phyloP scores from a whole-genome alignment of 2,888 invertebrate genomes.

The Cerastoderma edule region DNA sequence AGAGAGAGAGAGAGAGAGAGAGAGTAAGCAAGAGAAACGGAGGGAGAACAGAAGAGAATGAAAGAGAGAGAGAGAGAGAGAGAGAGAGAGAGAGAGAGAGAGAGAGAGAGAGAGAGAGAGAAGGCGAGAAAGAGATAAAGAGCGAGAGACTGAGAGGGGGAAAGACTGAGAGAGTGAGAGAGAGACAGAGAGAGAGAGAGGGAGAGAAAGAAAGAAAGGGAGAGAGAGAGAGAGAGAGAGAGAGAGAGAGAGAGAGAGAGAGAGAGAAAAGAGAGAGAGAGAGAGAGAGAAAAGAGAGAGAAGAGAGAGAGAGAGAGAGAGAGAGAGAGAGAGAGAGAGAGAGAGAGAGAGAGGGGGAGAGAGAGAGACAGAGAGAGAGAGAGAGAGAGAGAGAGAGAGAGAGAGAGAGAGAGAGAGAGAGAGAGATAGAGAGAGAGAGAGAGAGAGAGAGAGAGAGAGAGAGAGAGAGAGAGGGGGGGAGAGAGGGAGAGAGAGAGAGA shows the following conservation, averaged over 20 bases:
- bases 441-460: constrained; percentile 5
- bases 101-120: no score
- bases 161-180: no score
- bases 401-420: constrained; percentile 5
- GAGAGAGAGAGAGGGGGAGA: background rate
- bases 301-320: constrained; percentile 1
- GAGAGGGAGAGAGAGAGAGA: background rate
- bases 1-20: no score
- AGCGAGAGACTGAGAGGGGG: no score
- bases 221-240: background rate
- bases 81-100: no score
- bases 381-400: constrained; percentile 5
- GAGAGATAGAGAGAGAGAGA: no score
- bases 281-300: background rate
- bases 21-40: no score
- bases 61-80: no score
- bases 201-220: no score
- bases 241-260: constrained; percentile 5
- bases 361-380: background rate
- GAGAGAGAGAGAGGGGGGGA: background rate
- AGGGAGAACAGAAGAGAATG: no score
- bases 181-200: no score
- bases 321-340: constrained; percentile 5
- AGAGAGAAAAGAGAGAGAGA: constrained; percentile 2
- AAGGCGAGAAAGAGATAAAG: no score